phyloP scores from a whole-genome alignment of 2,797 vertebrate species.

The Phoeniculus purpureus region DNA sequence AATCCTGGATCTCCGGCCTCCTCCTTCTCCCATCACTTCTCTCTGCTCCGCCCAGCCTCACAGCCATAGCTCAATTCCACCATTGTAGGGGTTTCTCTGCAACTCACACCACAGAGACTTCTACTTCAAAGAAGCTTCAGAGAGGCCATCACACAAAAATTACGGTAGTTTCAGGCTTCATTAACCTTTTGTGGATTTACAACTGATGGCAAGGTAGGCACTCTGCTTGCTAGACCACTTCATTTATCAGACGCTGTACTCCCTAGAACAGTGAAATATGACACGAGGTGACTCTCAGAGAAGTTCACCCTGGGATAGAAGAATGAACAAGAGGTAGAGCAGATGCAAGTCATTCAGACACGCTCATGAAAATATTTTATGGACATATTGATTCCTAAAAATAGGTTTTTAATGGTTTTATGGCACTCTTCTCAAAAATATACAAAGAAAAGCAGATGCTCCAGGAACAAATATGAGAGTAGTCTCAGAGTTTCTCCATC shows the following conservation, averaged over 20 bases:
- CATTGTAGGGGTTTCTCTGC: neutral
- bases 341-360: neutral
- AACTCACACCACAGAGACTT: neutral
- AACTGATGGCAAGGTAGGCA: neutral
- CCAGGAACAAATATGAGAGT: neutral
- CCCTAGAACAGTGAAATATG: neutral
- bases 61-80: neutral
- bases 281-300: neutral
- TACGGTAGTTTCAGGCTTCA: constrained; percentile 20
- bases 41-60: neutral
- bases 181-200: constrained; percentile 38
- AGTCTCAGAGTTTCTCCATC: neutral
- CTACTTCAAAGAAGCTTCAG: neutral
- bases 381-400: neutral
- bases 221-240: constrained; percentile 36
- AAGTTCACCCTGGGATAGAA: neutral
- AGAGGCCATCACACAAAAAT: constrained; percentile 20
- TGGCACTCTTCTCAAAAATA: neutral
- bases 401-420: neutral
- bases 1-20: neutral
- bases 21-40: neutral
- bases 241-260: neutral
- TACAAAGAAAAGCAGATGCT: neutral
- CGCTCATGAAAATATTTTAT: neutral
- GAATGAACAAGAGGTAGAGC: neutral